Percentiles rank a stretch among this genome's conserved stretches.
phyloP scores from a whole-genome alignment of 2,113 vertebrate genomes.

The Chlorodrepanis virens region DNA sequence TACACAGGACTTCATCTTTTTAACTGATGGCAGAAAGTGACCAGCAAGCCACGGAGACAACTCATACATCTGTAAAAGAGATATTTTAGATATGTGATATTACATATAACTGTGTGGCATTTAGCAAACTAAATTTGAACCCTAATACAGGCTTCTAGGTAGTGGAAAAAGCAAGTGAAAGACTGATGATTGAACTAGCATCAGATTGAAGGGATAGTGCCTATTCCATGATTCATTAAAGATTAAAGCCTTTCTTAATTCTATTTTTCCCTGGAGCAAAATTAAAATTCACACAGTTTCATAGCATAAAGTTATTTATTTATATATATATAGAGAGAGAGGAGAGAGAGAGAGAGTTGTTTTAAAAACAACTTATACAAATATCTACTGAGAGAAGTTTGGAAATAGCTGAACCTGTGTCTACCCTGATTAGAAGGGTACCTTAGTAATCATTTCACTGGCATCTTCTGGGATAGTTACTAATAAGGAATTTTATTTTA shows the following conservation, averaged over 20 bases:
- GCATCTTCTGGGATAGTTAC: neutral
- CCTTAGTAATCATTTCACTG: neutral
- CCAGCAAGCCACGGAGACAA: neutral
- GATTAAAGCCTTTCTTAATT: neutral
- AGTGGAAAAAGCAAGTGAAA: neutral
- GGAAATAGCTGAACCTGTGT: neutral
- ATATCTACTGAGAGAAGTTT: neutral
- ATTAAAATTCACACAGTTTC: neutral
- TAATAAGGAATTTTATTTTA: neutral
- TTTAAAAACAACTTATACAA: neutral
- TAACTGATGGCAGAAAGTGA: neutral
- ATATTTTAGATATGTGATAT: neutral
- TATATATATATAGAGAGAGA: no score
- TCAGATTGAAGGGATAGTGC: neutral
- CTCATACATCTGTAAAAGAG: constrained; percentile 38
- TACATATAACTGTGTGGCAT: neutral
- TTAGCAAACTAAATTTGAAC: neutral
- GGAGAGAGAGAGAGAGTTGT: neutral
- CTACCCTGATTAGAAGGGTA: neutral
- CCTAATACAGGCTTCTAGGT: neutral
- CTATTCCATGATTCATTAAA: neutral
- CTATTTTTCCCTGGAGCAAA: neutral
- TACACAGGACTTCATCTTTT: rapidly evolving
- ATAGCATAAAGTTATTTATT: neutral
- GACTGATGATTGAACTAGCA: neutral